Evolutionary conservation across 2,888 invertebrate genomes (phyloP).

Genomic region (Buathra laborator): DNA sequence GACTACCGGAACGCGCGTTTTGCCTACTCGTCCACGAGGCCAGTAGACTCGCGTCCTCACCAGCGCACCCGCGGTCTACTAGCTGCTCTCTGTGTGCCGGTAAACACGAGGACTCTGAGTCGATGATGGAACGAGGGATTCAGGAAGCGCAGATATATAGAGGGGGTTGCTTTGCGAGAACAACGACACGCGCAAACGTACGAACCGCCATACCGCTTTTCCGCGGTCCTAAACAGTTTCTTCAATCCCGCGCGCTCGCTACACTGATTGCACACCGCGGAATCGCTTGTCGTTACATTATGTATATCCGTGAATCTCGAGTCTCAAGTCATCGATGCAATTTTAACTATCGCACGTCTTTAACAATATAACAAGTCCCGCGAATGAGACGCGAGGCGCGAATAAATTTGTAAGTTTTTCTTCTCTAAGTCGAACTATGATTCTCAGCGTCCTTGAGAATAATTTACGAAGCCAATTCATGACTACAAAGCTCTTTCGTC

Average conservation of each 20-base stretch:
- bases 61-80: conserved; percentile 24
- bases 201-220: neutral
- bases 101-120: conserved; percentile 50
- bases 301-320: neutral
- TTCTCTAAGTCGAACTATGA: neutral
- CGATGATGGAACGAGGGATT: conserved; percentile 37
- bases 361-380: too few relatives aligned
- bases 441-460: neutral
- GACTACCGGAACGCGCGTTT: conserved; percentile 74
- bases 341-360: neutral
- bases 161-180: conserved; percentile 4
- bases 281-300: neutral
- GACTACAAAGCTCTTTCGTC: neutral
- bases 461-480: neutral
- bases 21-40: conserved; percentile 72
- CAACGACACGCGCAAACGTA: neutral
- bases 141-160: conserved; percentile 16
- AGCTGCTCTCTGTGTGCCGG: conserved; percentile 21
- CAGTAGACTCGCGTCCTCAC: conserved; percentile 15
- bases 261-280: neutral
- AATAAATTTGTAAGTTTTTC: neutral
- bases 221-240: neutral
- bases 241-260: neutral
- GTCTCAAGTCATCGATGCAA: neutral
- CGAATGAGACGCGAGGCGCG: neutral